Base-by-base conservation (phyloP, 2,113 vertebrate species). In the Anser brachyrhynchus region DNA sequence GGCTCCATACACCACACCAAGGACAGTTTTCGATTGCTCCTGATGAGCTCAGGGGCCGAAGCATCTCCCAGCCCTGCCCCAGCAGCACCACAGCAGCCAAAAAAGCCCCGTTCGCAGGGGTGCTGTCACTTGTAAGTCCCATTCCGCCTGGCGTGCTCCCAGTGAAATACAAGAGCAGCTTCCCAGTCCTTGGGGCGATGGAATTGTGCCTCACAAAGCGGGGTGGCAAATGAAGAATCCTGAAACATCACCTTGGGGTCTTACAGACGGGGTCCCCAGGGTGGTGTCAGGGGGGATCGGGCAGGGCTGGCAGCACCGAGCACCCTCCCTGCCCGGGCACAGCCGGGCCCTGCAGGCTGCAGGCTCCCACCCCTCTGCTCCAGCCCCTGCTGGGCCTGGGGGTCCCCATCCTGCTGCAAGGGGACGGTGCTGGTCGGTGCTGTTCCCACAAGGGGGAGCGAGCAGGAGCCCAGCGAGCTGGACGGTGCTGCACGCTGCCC, bases 91-190 rank as follows among this genome's bases (percentile, higher is more conserved):
- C 13, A 4, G 51, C 51, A 52, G 43, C 49, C 33, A 43, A 5
- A 67, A 18, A 11, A 44, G 59, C 35, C 52, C 46, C 13, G 1
- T 2, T 6, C 3, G 14, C 41, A 5, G 26, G 31, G 31, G 44
- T 59, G 62, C 23, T 17, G 17, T 41, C 9, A 43, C 6, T 26
- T 1, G 0, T 5, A 28, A 11, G 14, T 21, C 41, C 29, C 1
- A 1, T 0, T 1, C 28, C 13, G 54, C 73, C 65, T 6, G 11
- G 35, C 0, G 0, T 13, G 14, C 14, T 29, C 4, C 1, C 5
- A 0, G 7, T 51, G 6, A 29, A 52, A 20, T 3, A 7, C 2
- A 2, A 49, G 26, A 65, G 9, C n/a, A 28, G 33, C 44, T 26
- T 13, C 46, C 11, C 35, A 2, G 10, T 25, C 11, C 73, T 67